Conservation (phyloP, 2,797 vertebrate species). For the Enteromius mattozi region DNA sequence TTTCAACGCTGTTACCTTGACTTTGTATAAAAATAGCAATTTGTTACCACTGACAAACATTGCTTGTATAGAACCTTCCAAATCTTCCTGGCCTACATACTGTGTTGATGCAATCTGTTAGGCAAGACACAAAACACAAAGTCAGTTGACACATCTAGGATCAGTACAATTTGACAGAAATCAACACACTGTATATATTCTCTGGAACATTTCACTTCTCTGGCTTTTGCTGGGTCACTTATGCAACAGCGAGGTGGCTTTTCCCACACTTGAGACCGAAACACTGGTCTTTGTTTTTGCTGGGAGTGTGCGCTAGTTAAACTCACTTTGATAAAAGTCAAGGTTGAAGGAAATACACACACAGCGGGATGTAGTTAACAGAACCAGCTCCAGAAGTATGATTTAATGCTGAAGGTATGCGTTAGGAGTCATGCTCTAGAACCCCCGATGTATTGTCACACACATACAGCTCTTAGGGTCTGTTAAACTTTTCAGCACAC, state of each 20-base stretch:
- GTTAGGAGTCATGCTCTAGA: conserved; percentile 18
- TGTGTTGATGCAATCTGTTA: not conserved
- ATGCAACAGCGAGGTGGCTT: conserved; percentile 17
- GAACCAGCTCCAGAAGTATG: conserved; percentile 48
- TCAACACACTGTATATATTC: conserved; percentile 12
- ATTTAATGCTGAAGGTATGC: conserved; percentile 52
- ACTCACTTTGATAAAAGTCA: conserved; percentile 45
- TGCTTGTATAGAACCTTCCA: not conserved
- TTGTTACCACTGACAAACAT: not conserved
- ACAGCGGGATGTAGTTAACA: conserved; percentile 38
- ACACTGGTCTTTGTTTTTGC: conserved; percentile 27
- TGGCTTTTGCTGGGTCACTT: conserved; percentile 24
- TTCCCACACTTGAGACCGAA: conserved; percentile 45
- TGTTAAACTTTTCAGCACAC: conserved; percentile 25
- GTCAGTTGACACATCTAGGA: not conserved
- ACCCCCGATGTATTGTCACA: conserved; percentile 17
- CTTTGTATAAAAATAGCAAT: not conserved
- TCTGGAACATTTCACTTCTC: conserved; percentile 9
- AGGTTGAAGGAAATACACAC: conserved; percentile 29
- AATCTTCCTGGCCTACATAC: not conserved
- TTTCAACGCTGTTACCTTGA: not conserved
- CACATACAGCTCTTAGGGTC: not conserved
- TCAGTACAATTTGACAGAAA: not conserved
- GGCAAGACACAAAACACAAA: not conserved
- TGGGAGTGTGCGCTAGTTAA: not conserved